Percentiles rank a stretch among this genome's conserved stretches.
Conservation (phyloP, 2,797 vertebrate species). For the Podargus strigoides region DNA sequence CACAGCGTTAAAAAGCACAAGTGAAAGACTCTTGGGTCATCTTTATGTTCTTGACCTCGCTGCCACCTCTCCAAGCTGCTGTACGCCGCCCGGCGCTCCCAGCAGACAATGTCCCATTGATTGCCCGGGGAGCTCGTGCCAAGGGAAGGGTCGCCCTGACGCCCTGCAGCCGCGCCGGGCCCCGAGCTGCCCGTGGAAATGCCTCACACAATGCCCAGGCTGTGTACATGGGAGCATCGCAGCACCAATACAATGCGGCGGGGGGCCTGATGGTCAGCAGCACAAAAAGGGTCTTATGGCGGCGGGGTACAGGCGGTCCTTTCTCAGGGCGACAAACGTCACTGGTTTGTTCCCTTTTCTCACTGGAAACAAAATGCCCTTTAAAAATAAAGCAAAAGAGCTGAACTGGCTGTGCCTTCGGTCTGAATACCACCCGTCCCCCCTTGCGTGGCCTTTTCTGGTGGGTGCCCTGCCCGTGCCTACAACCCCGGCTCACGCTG, state of each 20-base stretch:
- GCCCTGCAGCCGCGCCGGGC: background rate
- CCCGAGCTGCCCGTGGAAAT: background rate
- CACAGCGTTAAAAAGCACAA: background rate
- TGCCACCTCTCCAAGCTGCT: background rate
- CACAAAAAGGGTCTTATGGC: slow-evolving; percentile 11
- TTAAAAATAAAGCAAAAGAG: background rate
- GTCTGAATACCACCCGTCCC: background rate
- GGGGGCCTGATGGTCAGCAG: background rate
- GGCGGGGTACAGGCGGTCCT: background rate
- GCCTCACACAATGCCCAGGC: background rate
- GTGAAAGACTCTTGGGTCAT: background rate
- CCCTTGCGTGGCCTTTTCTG: background rate
- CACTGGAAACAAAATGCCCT: background rate
- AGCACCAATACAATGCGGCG: accelerated
- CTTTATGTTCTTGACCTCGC: background rate
- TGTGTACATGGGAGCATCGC: background rate
- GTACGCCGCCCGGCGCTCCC: accelerated
- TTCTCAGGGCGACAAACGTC: background rate
- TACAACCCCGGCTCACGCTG: background rate
- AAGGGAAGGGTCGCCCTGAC: background rate
- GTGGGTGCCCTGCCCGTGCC: background rate
- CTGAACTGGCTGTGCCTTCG: background rate
- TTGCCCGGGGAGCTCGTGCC: background rate
- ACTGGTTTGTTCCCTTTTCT: background rate
- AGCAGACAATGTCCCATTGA: slow-evolving; percentile 35